Conservation (phyloP, 1,140 invertebrate species). For the Cyclina sinensis region DNA sequence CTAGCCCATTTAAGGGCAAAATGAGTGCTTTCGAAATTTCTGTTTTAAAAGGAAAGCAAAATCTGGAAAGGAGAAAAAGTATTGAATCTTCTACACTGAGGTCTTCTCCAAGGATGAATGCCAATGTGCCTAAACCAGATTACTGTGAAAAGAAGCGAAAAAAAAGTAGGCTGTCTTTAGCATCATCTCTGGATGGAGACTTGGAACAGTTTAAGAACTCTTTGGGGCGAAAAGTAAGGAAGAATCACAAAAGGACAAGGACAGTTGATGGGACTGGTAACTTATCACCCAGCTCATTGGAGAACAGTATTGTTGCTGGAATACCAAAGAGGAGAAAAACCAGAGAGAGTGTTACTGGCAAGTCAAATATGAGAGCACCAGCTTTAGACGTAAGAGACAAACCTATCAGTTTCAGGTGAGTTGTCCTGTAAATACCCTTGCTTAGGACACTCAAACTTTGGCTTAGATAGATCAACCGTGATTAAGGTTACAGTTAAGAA, state of each 20-base stretch:
- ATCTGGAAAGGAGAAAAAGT: slow-evolving; percentile 58
- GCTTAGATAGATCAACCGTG: too few relatives aligned
- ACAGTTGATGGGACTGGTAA: background rate
- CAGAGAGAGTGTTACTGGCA: background rate
- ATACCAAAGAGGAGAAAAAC: slow-evolving; percentile 11
- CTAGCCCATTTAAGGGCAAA: slow-evolving; percentile 58
- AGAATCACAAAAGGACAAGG: slow-evolving; percentile 8
- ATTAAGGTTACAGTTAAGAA: too few relatives aligned
- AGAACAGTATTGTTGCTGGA: slow-evolving; percentile 7
- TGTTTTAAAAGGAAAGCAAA: slow-evolving; percentile 55
- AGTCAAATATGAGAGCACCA: background rate
- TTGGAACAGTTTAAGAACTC: background rate
- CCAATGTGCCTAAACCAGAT: slow-evolving; percentile 51
- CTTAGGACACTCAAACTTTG: too few relatives aligned
- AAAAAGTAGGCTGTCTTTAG: slow-evolving; percentile 9
- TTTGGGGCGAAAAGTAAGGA: background rate
- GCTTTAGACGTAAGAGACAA: background rate
- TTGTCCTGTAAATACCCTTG: too few relatives aligned
- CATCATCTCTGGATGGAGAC: background rate
- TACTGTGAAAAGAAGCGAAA: slow-evolving; percentile 31
- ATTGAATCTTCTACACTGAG: slow-evolving; percentile 44
- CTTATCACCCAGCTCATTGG: slow-evolving; percentile 17
- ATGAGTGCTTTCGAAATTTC: slow-evolving; percentile 63
- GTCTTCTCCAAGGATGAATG: slow-evolving; percentile 43
- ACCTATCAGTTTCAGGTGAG: background rate